Percentiles rank a stretch among this genome's conserved stretches.
phyloP scores from a whole-genome alignment of 2,888 invertebrate species.

The Spilosoma lubricipeda region DNA sequence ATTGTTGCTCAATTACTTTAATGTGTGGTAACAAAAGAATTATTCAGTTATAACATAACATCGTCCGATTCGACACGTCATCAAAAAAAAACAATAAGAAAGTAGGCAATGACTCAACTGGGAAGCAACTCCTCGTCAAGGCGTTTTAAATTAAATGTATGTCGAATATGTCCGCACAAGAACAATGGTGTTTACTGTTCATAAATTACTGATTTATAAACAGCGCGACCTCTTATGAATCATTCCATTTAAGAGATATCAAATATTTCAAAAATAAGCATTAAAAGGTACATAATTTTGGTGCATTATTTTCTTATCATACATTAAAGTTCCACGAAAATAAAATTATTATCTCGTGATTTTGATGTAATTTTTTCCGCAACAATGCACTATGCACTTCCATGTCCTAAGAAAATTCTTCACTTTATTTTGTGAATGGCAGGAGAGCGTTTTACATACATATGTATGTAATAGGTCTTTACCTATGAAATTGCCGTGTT shows the following conservation, averaged over 20 bases:
- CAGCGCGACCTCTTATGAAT: not conserved
- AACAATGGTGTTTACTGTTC: conserved; percentile 39
- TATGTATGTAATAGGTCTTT: no score
- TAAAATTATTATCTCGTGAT: no score
- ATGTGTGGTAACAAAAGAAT: not conserved
- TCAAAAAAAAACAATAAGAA: conserved; percentile 52
- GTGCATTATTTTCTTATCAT: no score
- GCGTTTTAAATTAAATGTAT: conserved; percentile 8
- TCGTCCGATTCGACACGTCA: not conserved
- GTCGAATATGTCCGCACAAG: conserved; percentile 15
- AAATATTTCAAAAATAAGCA: no score
- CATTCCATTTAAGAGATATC: not conserved
- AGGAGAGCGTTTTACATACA: no score
- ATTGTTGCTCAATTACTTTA: not conserved
- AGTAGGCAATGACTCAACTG: conserved; percentile 63
- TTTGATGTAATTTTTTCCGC: no score
- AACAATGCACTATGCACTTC: no score
- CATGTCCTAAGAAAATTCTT: no score
- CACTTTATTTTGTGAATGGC: no score
- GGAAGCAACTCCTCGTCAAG: conserved; percentile 52
- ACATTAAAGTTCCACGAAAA: no score
- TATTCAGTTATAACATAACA: not conserved
- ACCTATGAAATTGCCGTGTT: no score
- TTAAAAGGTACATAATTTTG: no score
- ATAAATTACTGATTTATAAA: conserved; percentile 29